Evolutionary conservation across 2,113 vertebrate genomes (phyloP), one percentile per base, ranked within the genome.

Genomic region (Chunga burmeisteri): DNA sequence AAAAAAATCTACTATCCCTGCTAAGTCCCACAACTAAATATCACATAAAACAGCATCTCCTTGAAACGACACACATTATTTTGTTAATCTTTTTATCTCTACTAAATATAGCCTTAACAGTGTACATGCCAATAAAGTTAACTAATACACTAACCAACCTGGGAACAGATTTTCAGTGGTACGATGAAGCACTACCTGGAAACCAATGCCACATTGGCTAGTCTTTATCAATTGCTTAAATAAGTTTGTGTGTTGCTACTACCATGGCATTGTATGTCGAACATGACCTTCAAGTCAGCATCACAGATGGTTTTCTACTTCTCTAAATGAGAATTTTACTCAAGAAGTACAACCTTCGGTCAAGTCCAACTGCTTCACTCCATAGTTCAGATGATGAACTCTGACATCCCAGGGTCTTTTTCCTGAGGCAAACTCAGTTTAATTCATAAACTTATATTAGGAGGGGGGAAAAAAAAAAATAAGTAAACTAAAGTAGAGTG

Each of bases 401-500:
- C 53, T 81, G 62, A 88, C 88, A 87, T 32, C 27, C 68, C 9
- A 2, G 40, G 26, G 74, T 53, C 50, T 46, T 82, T 71, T 81
- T 79, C 74, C 83, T 50, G 36, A 92, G 62, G 34, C 46, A 84
- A 96, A 93, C 23, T 26, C 88, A 58, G 40, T 83, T 58, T 87
- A 93, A 97, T 93, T 97, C 93, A 97, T 81, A 93, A 97, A 91
- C 61, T 91, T 78, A 75, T 40, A 42, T 34, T 86, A 62, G 3
- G 25, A n/a, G 25, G n/a, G 11, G 26, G 20, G 16, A 40, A 27
- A 42, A 18, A 47, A 5, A 27, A 27, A 26, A 50, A 36, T 27
- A 29, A 12, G 36, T n/a, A 88, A 91, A 97, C 86, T 87, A 87
- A 94, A 86, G 75, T 66, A 53, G 40, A 66, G 47, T 53, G 73